These are phyloP conservation scores for Colletes latitarsis DNA, from an alignment of 1,140 invertebrate species.

Conservation along the genomic window DNA sequence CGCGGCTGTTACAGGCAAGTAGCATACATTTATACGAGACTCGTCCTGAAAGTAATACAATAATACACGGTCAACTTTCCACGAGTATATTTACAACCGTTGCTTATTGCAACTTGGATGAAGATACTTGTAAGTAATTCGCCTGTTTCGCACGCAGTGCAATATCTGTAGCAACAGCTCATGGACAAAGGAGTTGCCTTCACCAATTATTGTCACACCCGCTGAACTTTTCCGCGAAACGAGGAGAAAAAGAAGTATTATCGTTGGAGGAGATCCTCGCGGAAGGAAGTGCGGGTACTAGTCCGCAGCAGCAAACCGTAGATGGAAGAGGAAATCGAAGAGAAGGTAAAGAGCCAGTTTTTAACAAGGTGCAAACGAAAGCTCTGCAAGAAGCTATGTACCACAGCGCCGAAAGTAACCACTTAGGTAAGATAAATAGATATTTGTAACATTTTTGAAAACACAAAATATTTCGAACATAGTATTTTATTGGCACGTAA, in stretches of 20 bases:
- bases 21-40: neutral
- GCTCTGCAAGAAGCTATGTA: slow-evolving; percentile 96
- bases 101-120: neutral
- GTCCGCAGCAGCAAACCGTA: slow-evolving; percentile 73
- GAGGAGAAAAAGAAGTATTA: slow-evolving; percentile 87
- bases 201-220: slow-evolving; percentile 91
- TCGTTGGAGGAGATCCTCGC: slow-evolving; percentile 95
- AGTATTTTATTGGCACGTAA: too few relatives aligned
- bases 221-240: slow-evolving; percentile 83
- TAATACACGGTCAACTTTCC: too few relatives aligned
- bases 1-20: slow-evolving; percentile 88
- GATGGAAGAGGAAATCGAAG: slow-evolving; percentile 77
- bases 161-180: slow-evolving; percentile 92
- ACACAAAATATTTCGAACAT: neutral
- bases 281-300: slow-evolving; percentile 84
- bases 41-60: too few relatives aligned
- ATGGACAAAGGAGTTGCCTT: slow-evolving; percentile 89
- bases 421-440: slow-evolving; percentile 84
- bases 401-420: slow-evolving; percentile 93
- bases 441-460: neutral
- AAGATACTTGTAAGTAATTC: neutral
- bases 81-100: too few relatives aligned
- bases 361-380: slow-evolving; percentile 92
- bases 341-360: slow-evolving; percentile 82
- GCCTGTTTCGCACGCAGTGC: slow-evolving; percentile 81